These are phyloP conservation scores for Ceratitis capitata DNA, from an alignment of 1,140 invertebrate species.

Conservation along the genomic window DNA sequence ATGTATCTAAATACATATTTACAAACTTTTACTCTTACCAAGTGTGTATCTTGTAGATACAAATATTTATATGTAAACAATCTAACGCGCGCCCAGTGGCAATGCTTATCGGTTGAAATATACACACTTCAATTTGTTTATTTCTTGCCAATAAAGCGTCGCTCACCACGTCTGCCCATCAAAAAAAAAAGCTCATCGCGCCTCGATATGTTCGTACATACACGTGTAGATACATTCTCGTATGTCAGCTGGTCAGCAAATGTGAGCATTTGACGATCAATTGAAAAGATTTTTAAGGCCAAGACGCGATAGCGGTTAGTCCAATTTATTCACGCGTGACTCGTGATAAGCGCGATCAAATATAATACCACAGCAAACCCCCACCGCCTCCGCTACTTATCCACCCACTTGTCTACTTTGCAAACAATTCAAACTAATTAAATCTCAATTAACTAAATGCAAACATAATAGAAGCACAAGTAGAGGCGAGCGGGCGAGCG, in stretches of 20 bases:
- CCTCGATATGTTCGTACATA: too few relatives aligned
- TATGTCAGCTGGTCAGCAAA: background rate
- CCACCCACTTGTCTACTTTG: background rate
- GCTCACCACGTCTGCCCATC: background rate
- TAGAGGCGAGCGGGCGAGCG: too few relatives aligned
- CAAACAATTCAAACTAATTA: background rate
- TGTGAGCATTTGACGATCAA: background rate
- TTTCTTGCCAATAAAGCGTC: constrained; percentile 7
- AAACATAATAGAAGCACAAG: background rate
- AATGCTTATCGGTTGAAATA: constrained; percentile 8
- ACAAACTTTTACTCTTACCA: background rate
- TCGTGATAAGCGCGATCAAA: background rate
- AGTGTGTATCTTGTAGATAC: constrained; percentile 7
- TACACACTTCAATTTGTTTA: constrained; percentile 32
- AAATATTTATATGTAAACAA: background rate
- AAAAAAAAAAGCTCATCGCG: background rate
- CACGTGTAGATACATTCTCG: background rate
- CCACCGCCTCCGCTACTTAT: background rate
- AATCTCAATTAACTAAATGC: constrained; percentile 34
- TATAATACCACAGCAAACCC: background rate
- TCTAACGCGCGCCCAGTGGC: constrained; percentile 19
- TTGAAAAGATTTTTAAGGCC: background rate
- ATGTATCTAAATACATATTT: too few relatives aligned
- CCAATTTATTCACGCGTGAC: background rate
- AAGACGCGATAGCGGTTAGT: background rate